Percentiles rank a stretch among this genome's conserved stretches.
These are phyloP conservation scores for Lophotriccus pileatus DNA, from an alignment of 2,797 vertebrate species.

Conservation along the genomic window DNA sequence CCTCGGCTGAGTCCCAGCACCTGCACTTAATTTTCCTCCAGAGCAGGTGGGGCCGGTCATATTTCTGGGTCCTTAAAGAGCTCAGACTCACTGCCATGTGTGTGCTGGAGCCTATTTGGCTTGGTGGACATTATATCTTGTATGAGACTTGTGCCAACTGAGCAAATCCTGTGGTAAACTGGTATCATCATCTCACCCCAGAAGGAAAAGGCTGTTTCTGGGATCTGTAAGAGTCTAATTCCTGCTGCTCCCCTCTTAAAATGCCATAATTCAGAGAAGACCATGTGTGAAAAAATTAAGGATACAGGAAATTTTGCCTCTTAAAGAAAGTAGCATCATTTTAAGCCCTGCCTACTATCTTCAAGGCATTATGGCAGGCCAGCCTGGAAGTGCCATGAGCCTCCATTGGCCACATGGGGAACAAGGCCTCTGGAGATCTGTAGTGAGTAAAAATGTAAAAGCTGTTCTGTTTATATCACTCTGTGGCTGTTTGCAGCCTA, in stretches of 20 bases:
- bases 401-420: not conserved
- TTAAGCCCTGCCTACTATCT: not conserved
- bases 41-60: not conserved
- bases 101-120: rapidly evolving
- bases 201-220: not conserved
- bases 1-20: not conserved
- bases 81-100: rapidly evolving
- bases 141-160: not conserved
- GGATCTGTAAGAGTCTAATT: not conserved
- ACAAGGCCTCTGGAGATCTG: not conserved
- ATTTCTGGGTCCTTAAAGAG: not conserved
- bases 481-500: not conserved
- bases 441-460: not conserved
- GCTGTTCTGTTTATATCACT: not conserved
- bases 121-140: not conserved
- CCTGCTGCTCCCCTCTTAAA: rapidly evolving
- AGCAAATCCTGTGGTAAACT: not conserved
- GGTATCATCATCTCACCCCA: not conserved
- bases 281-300: not conserved
- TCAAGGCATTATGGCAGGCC: not conserved
- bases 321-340: not conserved
- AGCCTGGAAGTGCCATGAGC: not conserved
- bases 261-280: not conserved
- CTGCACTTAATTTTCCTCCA: not conserved
- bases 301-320: not conserved